Evolutionary conservation across 2,888 invertebrate species (phyloP).

Genomic region (Apotomis capreana): DNA sequence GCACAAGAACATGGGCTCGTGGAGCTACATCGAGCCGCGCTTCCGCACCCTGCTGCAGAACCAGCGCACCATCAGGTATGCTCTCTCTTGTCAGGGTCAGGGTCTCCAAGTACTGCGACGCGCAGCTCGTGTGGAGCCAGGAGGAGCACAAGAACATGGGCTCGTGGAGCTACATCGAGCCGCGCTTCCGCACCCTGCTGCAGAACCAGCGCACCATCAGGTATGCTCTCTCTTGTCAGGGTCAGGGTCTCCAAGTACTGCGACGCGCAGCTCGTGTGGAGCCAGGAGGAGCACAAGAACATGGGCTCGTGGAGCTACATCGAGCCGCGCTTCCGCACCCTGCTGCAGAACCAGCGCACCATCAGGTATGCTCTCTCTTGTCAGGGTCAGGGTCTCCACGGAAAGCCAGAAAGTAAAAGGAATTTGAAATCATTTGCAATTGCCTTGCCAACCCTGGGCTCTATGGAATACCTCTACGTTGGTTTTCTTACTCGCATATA

Average conservation of each 20-base stretch:
- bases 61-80: slow-evolving; percentile 77
- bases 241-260: too few species aligned
- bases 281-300: slow-evolving; percentile 98
- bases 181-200: slow-evolving; percentile 92
- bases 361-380: slow-evolving; percentile 68
- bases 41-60: slow-evolving; percentile 92
- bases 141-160: slow-evolving; percentile 98
- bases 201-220: slow-evolving; percentile 84
- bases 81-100: too few species aligned
- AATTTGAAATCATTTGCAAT: too few species aligned
- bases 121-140: slow-evolving; percentile 93
- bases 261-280: too few species aligned
- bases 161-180: slow-evolving; percentile 94
- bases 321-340: slow-evolving; percentile 92
- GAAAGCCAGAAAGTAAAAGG: too few species aligned
- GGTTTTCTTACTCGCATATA: too few species aligned
- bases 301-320: slow-evolving; percentile 95
- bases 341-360: slow-evolving; percentile 86
- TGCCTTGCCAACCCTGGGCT: too few species aligned
- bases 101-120: slow-evolving; percentile 93
- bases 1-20: slow-evolving; percentile 96
- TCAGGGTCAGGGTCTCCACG: too few species aligned
- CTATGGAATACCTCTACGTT: too few species aligned
- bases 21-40: slow-evolving; percentile 95
- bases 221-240: slow-evolving; percentile 57